Evolutionary conservation across 2,888 invertebrate genomes (phyloP).

Genomic region (Cryptus viduatorius): DNA sequence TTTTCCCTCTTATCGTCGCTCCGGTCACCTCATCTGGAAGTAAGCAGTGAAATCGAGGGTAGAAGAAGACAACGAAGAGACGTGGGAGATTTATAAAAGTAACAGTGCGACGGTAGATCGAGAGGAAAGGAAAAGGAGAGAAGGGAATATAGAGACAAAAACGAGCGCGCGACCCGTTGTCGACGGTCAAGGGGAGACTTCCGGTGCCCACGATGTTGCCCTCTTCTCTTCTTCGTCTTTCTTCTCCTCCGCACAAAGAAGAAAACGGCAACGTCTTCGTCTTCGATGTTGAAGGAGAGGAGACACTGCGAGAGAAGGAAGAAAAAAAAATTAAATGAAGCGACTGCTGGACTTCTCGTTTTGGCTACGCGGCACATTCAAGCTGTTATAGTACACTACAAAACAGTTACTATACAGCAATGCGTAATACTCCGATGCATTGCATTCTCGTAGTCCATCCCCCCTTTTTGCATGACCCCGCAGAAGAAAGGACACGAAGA

Average conservation of each 20-base stretch:
- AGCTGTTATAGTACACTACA: conserved; percentile 3
- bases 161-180: conserved; percentile 52
- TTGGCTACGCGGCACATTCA: conserved; percentile 11
- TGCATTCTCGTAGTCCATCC: neutral
- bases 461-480: conserved; percentile 2
- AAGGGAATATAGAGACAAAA: conserved; percentile 22
- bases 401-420: conserved; percentile 1
- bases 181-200: conserved; percentile 70
- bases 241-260: conserved; percentile 59
- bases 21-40: conserved; percentile 61
- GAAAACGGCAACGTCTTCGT: conserved; percentile 52
- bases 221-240: conserved; percentile 21
- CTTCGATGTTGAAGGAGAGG: conserved; percentile 25
- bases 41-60: conserved; percentile 58
- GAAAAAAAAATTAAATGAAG: neutral
- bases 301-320: neutral
- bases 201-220: conserved; percentile 68
- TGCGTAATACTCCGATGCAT: conserved; percentile 4
- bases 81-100: conserved; percentile 17
- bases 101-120: conserved; percentile 4
- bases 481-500: conserved; percentile 51
- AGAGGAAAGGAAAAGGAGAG: conserved; percentile 19
- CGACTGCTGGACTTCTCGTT: neutral
- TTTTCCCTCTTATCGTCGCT: conserved; percentile 54
- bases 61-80: conserved; percentile 38